A percentile compares a stretch with the other conserved stretches of the same genome.
Evolutionary conservation across 2,113 vertebrate genomes (phyloP).

Genomic region (Plecotus auritus): DNA sequence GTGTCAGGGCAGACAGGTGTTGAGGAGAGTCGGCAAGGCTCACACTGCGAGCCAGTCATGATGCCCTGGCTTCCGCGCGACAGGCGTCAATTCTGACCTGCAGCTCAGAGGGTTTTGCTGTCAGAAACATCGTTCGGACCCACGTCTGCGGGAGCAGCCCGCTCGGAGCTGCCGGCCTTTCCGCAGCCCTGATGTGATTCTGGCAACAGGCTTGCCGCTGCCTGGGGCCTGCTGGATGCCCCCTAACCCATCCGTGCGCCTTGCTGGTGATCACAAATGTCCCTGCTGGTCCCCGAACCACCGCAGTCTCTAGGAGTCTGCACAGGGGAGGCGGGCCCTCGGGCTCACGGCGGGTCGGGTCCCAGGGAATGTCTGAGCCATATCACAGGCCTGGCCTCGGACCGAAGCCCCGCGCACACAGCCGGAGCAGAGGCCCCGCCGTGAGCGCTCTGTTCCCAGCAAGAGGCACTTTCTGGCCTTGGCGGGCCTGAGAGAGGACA

Average conservation of each 20-base stretch:
- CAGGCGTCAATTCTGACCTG: neutral
- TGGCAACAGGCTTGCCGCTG: neutral
- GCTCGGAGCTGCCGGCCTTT: neutral
- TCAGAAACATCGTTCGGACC: too few species aligned
- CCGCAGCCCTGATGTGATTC: neutral
- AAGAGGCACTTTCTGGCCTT: neutral
- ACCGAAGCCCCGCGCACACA: neutral
- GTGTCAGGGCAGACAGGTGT: neutral
- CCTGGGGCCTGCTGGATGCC: neutral
- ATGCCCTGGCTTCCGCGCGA: neutral
- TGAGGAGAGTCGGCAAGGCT: neutral
- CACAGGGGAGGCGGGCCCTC: neutral
- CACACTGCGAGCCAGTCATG: neutral
- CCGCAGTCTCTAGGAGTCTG: neutral
- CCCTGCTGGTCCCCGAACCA: neutral
- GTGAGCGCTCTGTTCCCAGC: neutral
- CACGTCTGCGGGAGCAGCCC: neutral
- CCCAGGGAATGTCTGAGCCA: neutral
- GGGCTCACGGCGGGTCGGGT: neutral
- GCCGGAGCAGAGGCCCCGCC: accelerated
- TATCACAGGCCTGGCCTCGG: neutral
- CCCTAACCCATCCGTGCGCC: neutral
- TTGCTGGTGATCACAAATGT: neutral
- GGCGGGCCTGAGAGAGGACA: neutral
- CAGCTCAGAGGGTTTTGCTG: neutral